Evolutionary conservation across 1,140 invertebrate genomes (phyloP).

Genomic region (Notospermus geniculatus): DNA sequence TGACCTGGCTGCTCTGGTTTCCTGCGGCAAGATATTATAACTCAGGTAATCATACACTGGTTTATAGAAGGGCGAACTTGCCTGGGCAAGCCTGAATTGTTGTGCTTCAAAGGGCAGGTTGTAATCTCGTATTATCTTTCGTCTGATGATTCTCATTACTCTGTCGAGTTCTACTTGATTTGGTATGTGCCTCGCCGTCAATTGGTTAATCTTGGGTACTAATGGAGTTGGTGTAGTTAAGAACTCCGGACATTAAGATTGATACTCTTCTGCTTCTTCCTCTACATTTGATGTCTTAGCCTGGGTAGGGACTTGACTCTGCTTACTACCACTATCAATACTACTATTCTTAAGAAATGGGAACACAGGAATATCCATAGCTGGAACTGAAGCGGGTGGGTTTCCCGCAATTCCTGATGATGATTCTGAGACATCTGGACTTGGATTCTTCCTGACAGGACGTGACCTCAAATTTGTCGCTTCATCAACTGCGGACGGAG

Average conservation of each 20-base stretch:
- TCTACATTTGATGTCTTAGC: no score
- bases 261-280: background rate
- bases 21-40: background rate
- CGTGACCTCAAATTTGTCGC: no score
- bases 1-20: background rate
- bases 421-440: no score
- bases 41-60: background rate
- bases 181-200: background rate
- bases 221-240: background rate
- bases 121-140: background rate
- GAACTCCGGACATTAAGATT: background rate
- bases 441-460: no score
- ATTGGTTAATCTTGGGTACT: background rate
- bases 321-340: no score
- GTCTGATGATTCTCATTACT: background rate
- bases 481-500: no score
- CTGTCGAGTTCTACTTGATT: background rate
- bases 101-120: background rate
- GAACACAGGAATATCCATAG: no score
- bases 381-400: no score
- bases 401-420: no score
- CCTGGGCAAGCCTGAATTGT: background rate
- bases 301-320: no score
- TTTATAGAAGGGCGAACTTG: background rate
- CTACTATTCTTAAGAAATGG: no score